These are phyloP conservation scores for Toxotes jaculatrix DNA, from an alignment of 2,113 vertebrate genomes.

Conservation along the genomic window DNA sequence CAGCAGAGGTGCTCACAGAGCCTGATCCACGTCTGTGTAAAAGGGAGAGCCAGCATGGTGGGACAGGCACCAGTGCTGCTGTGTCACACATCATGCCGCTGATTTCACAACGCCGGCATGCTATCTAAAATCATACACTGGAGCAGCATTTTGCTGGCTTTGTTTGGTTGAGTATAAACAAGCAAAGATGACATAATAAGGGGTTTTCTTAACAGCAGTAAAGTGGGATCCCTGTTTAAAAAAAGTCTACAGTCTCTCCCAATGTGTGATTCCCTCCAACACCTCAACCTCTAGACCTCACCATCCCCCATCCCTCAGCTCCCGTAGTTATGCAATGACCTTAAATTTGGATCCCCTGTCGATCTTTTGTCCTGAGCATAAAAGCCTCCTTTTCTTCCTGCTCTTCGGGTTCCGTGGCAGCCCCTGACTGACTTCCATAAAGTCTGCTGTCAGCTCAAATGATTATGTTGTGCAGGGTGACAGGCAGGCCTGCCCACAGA, in stretches of 20 bases:
- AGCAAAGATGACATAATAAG: too few species aligned
- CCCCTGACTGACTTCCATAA: constrained; percentile 68
- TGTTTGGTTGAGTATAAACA: too few species aligned
- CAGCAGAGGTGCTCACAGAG: too few species aligned
- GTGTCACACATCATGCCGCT: too few species aligned
- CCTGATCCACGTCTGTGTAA: too few species aligned
- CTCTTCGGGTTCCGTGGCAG: constrained; percentile 60
- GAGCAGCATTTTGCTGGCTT: too few species aligned
- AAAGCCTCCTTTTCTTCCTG: constrained; percentile 68
- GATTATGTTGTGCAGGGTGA: constrained; percentile 70
- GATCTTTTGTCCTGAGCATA: constrained; percentile 74
- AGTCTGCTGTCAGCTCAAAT: constrained; percentile 75
- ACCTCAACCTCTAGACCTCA: constrained; percentile 45
- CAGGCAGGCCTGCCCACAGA: constrained; percentile 50
- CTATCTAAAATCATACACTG: too few species aligned
- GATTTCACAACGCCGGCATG: too few species aligned
- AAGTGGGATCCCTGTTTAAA: too few species aligned
- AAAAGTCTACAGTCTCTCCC: background rate
- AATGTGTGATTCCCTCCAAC: constrained; percentile 42
- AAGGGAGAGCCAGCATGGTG: too few species aligned
- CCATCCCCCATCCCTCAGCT: constrained; percentile 58
- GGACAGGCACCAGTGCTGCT: too few species aligned
- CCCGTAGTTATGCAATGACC: constrained; percentile 77
- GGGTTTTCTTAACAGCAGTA: too few species aligned
- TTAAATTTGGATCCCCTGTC: constrained; percentile 78